Conservation (phyloP, 2,113 vertebrate species). For the Rhabdomys dilectus region DNA sequence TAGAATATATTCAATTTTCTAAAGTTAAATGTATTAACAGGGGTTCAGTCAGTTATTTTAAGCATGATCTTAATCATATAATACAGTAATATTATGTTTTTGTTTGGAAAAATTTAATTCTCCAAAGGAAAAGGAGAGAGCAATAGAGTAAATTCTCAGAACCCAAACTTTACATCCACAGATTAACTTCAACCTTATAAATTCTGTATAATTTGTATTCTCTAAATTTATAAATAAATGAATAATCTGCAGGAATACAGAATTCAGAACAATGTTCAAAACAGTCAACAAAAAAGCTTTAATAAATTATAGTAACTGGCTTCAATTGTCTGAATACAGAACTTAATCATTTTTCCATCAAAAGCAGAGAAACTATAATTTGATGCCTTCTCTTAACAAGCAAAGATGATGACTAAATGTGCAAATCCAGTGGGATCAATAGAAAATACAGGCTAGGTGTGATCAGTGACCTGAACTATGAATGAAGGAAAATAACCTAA, state of each 20-base stretch:
- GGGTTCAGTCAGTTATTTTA: neutral
- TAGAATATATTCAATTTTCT: slow-evolving; percentile 37
- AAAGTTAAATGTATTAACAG: slow-evolving; percentile 41
- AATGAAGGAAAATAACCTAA: slow-evolving; percentile 27
- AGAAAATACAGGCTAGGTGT: neutral
- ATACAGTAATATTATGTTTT: neutral
- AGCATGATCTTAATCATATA: neutral
- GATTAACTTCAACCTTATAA: slow-evolving; percentile 23
- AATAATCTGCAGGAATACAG: slow-evolving; percentile 31
- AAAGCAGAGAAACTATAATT: slow-evolving; percentile 35
- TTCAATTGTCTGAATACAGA: slow-evolving; percentile 50
- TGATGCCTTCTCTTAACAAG: slow-evolving; percentile 1
- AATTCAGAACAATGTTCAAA: slow-evolving; percentile 41
- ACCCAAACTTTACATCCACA: neutral
- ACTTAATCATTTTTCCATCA: neutral
- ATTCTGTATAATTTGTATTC: neutral
- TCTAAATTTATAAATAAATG: neutral
- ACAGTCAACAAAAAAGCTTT: neutral
- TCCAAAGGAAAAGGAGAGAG: neutral
- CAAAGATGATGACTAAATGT: slow-evolving; percentile 14
- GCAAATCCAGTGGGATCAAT: neutral
- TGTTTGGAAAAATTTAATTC: neutral
- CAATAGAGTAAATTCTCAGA: slow-evolving; percentile 16
- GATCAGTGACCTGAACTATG: neutral
- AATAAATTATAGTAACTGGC: neutral